Percentiles rank a stretch among this genome's conserved stretches.
These are phyloP conservation scores for Corythornis madagascariensis DNA, from an alignment of 2,113 vertebrate genomes.

Conservation along the genomic window DNA sequence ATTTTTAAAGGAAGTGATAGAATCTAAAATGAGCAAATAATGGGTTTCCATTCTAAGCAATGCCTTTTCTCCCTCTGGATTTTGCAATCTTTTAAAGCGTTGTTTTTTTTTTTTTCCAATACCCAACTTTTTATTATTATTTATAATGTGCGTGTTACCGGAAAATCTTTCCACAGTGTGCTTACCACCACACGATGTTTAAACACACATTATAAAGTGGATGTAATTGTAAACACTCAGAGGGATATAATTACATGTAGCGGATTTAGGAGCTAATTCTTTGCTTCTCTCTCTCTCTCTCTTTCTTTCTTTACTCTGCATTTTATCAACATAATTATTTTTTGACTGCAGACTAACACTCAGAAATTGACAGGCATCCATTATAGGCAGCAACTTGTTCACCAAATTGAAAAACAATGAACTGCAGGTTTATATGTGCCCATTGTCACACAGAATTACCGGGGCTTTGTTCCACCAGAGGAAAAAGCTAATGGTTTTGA, in stretches of 20 bases:
- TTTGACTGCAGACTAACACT: constrained; percentile 76
- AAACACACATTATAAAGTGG: constrained; percentile 83
- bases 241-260: constrained; percentile 84
- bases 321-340: constrained; percentile 86
- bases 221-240: constrained; percentile 83
- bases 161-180: constrained; percentile 74
- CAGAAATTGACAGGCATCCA: constrained; percentile 81
- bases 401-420: constrained; percentile 89
- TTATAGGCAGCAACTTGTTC: constrained; percentile 80
- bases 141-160: constrained; percentile 62
- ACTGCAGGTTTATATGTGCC: constrained; percentile 84
- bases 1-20: constrained; percentile 59
- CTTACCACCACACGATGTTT: constrained; percentile 76
- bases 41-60: constrained; percentile 63
- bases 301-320: constrained; percentile 67
- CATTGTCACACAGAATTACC: constrained; percentile 94
- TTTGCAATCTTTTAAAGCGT: constrained; percentile 67
- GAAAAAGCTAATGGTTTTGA: constrained; percentile 97
- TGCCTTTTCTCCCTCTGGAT: constrained; percentile 54
- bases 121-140: constrained; percentile 73
- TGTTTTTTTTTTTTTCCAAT: constrained; percentile 40
- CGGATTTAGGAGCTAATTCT: constrained; percentile 84
- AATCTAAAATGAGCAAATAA: constrained; percentile 75
- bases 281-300: constrained; percentile 67
- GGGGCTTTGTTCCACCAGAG: constrained; percentile 88